phyloP scores from a whole-genome alignment of 2,888 invertebrate genomes.

The Hecatera dysodea region DNA sequence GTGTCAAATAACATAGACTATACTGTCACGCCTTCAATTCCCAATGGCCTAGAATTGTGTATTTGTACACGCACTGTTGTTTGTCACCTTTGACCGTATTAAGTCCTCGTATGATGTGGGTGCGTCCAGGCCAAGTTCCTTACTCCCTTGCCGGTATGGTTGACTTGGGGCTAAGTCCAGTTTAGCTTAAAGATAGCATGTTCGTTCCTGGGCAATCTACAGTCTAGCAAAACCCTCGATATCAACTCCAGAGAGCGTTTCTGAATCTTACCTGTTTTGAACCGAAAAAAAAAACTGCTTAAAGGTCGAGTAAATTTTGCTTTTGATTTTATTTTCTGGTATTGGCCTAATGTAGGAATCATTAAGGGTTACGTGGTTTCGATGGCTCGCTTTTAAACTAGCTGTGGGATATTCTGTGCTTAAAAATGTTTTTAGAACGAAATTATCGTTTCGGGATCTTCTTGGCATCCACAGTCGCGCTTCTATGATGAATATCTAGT shows the following conservation, averaged over 20 bases:
- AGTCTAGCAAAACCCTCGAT: no score
- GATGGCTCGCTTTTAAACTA: no score
- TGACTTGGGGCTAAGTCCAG: neutral
- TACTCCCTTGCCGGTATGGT: neutral
- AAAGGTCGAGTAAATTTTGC: no score
- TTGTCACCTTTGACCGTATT: constrained; percentile 19
- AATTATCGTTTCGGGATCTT: no score
- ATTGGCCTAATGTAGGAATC: neutral
- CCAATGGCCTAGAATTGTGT: constrained; percentile 40
- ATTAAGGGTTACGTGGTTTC: no score
- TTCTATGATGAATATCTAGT: neutral
- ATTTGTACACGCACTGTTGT: constrained; percentile 50
- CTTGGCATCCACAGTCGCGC: neutral
- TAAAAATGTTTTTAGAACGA: no score
- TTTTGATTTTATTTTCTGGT: neutral
- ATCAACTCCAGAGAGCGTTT: no score
- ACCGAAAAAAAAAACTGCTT: no score
- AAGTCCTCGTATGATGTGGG: constrained; percentile 7
- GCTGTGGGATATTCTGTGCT: neutral
- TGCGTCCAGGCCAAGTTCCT: neutral
- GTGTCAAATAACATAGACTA: constrained; percentile 24
- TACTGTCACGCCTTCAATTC: constrained; percentile 40
- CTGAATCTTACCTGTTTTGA: neutral
- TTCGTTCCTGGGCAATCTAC: no score
- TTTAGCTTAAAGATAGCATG: neutral